phyloP scores from a whole-genome alignment of 1,140 invertebrate species.

The Centruroides vittatus region DNA sequence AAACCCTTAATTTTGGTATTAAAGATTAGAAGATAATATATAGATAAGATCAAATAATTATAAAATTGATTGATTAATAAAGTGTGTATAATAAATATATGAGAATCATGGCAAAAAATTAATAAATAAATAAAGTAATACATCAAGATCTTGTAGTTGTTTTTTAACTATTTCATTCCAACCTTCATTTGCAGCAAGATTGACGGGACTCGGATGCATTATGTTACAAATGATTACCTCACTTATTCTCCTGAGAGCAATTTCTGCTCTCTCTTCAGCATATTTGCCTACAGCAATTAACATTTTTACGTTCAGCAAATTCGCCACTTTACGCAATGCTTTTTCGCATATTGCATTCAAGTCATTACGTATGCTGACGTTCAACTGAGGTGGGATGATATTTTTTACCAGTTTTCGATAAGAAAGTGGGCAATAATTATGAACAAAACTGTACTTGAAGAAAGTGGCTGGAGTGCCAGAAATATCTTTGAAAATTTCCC shows the following conservation, averaged over 20 bases:
- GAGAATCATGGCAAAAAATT: slow-evolving; percentile 25
- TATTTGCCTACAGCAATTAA: slow-evolving; percentile 69
- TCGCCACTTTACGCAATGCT: slow-evolving; percentile 46
- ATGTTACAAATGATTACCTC: slow-evolving; percentile 46
- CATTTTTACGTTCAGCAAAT: slow-evolving; percentile 50
- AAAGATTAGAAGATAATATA: too few species aligned
- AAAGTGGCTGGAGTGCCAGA: slow-evolving; percentile 58
- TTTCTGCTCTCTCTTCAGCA: slow-evolving; percentile 30
- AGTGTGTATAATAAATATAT: too few species aligned
- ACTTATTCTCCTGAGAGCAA: neutral
- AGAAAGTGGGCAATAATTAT: slow-evolving; percentile 80
- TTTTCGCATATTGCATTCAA: slow-evolving; percentile 47
- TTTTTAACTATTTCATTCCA: slow-evolving; percentile 56
- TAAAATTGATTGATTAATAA: too few species aligned
- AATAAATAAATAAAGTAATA: slow-evolving; percentile 48
- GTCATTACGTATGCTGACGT: slow-evolving; percentile 31
- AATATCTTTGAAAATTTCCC: slow-evolving; percentile 56
- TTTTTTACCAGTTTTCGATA: slow-evolving; percentile 59
- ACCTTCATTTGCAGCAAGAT: slow-evolving; percentile 52
- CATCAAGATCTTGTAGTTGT: slow-evolving; percentile 43
- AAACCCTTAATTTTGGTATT: too few species aligned
- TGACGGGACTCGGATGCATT: slow-evolving; percentile 70
- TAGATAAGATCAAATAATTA: too few species aligned
- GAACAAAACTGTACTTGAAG: slow-evolving; percentile 60
- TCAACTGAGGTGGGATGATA: slow-evolving; percentile 65